phyloP scores from a whole-genome alignment of 2,797 vertebrate genomes.

The Pristis pectinata region DNA sequence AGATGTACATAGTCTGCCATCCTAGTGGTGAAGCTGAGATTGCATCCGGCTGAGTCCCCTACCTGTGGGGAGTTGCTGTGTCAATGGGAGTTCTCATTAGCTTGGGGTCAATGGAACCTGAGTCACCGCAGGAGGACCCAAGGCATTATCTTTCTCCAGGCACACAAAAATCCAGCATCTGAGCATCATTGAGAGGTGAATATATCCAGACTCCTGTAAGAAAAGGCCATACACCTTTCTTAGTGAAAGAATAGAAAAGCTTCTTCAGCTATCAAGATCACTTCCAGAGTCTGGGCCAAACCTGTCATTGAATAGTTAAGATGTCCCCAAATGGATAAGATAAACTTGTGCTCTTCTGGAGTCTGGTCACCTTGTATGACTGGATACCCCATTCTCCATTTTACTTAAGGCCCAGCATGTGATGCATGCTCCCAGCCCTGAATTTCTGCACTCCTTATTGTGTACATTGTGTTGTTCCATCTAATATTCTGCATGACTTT shows the following conservation, averaged over 20 bases:
- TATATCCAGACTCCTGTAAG: not conserved
- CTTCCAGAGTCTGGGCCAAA: not conserved
- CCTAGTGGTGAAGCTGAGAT: not conserved
- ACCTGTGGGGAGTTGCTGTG: not conserved
- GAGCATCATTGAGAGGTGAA: not conserved
- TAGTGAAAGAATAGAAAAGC: not conserved
- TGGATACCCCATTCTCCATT: not conserved
- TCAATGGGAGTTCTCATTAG: not conserved
- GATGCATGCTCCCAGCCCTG: not conserved
- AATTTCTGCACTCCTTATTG: not conserved
- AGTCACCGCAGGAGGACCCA: not conserved
- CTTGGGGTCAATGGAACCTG: not conserved
- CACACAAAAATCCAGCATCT: not conserved
- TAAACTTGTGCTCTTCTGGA: not conserved
- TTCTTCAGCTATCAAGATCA: not conserved
- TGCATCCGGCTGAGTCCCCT: no score
- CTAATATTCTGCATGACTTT: not conserved
- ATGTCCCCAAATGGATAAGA: no score
- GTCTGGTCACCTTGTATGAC: not conserved
- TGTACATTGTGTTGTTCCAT: not conserved
- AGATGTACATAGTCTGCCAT: not conserved
- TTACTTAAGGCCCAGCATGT: not conserved
- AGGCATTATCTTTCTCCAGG: not conserved
- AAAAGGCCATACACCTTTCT: not conserved
- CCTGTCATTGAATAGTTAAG: not conserved